Evolutionary conservation across 2,888 invertebrate genomes (phyloP).

Genomic region (Empis livida): DNA sequence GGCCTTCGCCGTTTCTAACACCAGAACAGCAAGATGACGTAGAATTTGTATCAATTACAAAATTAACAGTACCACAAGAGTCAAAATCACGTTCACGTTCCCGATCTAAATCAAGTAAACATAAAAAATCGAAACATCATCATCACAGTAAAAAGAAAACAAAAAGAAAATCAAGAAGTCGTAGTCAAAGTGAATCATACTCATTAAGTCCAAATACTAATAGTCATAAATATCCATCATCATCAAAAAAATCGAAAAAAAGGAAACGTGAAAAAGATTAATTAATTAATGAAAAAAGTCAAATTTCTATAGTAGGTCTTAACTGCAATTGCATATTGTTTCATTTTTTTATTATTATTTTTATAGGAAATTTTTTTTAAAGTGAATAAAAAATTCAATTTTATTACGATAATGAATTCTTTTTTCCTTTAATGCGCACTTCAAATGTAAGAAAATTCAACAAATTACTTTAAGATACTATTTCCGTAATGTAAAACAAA

Average conservation of each 20-base stretch:
- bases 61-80: background rate
- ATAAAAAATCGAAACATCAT: slow-evolving; percentile 20
- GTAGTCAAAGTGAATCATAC: slow-evolving; percentile 5
- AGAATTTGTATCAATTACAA: background rate
- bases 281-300: background rate
- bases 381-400: background rate
- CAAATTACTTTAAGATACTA: no score
- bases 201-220: background rate
- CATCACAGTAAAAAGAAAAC: slow-evolving; percentile 21
- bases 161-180: slow-evolving; percentile 19
- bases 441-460: no score
- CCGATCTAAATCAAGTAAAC: slow-evolving; percentile 12
- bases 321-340: slow-evolving; percentile 87
- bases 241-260: background rate
- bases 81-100: slow-evolving; percentile 13
- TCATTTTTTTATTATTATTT: slow-evolving; percentile 47
- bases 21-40: no score
- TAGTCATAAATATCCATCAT: background rate
- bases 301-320: slow-evolving; percentile 46
- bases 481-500: no score
- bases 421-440: no score
- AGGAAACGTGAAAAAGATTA: background rate
- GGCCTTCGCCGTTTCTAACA: background rate
- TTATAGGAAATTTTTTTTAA: background rate
- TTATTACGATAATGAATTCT: no score